A percentile compares a stretch with the other conserved stretches of the same genome.
phyloP scores from a whole-genome alignment of 2,113 vertebrate species.

The Larimichthys polyactis region DNA sequence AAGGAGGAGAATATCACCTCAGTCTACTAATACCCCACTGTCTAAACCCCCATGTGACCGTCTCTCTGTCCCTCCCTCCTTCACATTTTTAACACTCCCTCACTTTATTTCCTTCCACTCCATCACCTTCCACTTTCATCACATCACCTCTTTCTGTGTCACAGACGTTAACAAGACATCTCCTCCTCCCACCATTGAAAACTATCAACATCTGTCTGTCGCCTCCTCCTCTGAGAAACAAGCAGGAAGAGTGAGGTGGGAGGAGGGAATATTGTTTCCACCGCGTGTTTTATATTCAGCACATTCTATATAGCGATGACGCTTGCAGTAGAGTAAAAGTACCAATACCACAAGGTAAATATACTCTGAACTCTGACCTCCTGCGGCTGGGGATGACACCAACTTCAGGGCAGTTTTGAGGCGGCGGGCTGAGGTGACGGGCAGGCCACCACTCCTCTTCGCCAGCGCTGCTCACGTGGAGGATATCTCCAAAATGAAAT shows the following conservation, averaged over 20 bases:
- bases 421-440: conserved; percentile 86
- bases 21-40: conserved; percentile 32
- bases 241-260: background rate
- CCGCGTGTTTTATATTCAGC: conserved; percentile 13
- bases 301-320: conserved; percentile 9
- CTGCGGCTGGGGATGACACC: conserved; percentile 98
- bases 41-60: conserved; percentile 6
- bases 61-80: background rate
- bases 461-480: conserved; percentile 94
- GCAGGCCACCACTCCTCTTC: conserved; percentile 99
- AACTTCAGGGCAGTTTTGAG: conserved; percentile 86
- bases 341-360: background rate
- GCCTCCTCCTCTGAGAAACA: conserved; percentile 9
- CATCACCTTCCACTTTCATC: conserved; percentile 15
- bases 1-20: conserved; percentile 2
- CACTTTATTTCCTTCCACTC: conserved; percentile 16
- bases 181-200: conserved; percentile 38
- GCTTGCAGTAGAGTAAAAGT: background rate
- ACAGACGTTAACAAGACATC: conserved; percentile 5
- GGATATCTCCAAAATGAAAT: conserved; percentile 95
- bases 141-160: conserved; percentile 14
- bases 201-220: conserved; percentile 53
- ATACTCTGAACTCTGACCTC: conserved; percentile 83
- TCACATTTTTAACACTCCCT: conserved; percentile 29
- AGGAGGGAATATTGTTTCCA: conserved; percentile 7